phyloP scores from a whole-genome alignment of 1,140 invertebrate species.

The Sipha flava region DNA sequence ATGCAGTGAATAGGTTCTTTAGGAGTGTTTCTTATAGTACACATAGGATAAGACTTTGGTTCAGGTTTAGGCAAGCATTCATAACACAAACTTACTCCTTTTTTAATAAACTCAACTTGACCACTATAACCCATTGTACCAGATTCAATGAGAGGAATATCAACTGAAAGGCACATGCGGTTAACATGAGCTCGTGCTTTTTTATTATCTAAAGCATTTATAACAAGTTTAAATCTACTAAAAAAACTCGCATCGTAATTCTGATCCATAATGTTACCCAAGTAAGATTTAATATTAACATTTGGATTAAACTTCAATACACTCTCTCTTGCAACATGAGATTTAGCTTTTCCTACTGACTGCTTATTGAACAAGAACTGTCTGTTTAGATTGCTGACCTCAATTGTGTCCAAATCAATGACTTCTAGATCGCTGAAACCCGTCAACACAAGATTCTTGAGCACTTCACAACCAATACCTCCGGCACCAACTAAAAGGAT shows the following conservation, averaged over 20 bases:
- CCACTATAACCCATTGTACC: constrained; percentile 95
- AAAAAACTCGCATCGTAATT: constrained; percentile 77
- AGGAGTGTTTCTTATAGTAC: constrained; percentile 99
- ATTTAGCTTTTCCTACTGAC: constrained; percentile 96
- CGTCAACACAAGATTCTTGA: constrained; percentile 93
- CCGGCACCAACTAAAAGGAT: constrained; percentile 93
- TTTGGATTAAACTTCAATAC: constrained; percentile 82
- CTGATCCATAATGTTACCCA: constrained; percentile 88
- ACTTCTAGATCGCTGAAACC: constrained; percentile 92
- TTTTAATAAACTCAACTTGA: constrained; percentile 80
- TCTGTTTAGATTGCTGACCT: constrained; percentile 97
- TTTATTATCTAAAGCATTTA: constrained; percentile 97
- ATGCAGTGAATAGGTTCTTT: constrained; percentile 99
- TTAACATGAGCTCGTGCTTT: constrained; percentile 97
- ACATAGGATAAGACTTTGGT: constrained; percentile 91
- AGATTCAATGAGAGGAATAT: constrained; percentile 90
- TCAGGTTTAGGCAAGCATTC: constrained; percentile 88
- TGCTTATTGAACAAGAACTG: constrained; percentile 97
- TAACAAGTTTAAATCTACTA: constrained; percentile 81
- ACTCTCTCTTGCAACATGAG: constrained; percentile 76
- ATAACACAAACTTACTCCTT: constrained; percentile 89
- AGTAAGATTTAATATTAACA: constrained; percentile 78
- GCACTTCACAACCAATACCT: constrained; percentile 96
- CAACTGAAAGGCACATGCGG: constrained; percentile 92
- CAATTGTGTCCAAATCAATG: constrained; percentile 98